Base-by-base conservation (phyloP, 2,888 invertebrate species). In the Drosophila paramelanica region DNA sequence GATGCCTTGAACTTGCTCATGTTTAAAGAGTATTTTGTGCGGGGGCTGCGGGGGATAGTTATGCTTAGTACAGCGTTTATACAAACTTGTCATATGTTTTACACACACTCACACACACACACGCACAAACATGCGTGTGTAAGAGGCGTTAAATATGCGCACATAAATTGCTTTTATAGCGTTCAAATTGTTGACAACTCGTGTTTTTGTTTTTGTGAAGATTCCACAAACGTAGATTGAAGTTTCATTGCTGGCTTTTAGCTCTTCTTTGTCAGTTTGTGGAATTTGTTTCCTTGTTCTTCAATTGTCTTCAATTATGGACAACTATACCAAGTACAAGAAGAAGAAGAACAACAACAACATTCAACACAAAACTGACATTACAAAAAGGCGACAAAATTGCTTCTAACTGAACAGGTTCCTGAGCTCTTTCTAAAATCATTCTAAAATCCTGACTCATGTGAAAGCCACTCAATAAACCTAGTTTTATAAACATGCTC, bases 121-220 rank as follows among this genome's bases (percentile, higher is more conserved):
- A 59, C 20, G 41, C 13, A 36, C 13, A 53, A 7, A 55, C 10
- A 41, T 7, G 39, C 36, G 23, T 45, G 36, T 50, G 58, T 52
- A 47, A 38, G 67, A 70, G 79, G 70, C 86, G 65, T 76, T 61
- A 85, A 71, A 72, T 80, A 72, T 61, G 73, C 61, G 80, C 67
- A 52, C 69, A 74, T 83, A 81, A 77, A 83, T 80, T 45, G 69
- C 66, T 66, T 83, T 84, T 71, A 82, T 78, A 58, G 75, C 87
- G 73, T 66, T 75, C 45, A 80, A 86, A 80, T 80, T 67, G 68
- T 59, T 74, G 69, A 51, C 60, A 38, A 59, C 38, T 31, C 31
- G 45, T n/a, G 52, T 42, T 53, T 14, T 52, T 45, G 45, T 39
- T 53, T 23, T 23, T 56, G 46, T 23, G 14, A 53, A 58, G 50